A percentile compares a stretch with the other conserved stretches of the same genome.
Evolutionary conservation across 2,113 vertebrate genomes (phyloP).

Genomic region (Crotalus helleri): DNA sequence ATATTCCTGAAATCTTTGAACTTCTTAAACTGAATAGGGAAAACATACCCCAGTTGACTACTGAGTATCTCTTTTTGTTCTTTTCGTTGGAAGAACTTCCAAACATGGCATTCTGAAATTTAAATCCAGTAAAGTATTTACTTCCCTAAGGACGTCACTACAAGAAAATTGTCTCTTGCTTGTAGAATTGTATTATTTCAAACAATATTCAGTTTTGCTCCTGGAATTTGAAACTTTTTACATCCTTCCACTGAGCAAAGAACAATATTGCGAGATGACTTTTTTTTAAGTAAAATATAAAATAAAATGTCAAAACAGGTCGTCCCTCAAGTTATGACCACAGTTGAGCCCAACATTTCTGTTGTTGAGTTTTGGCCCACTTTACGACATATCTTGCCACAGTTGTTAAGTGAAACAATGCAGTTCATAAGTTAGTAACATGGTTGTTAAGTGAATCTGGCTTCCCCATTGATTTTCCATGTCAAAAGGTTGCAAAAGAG

Average conservation of each 20-base stretch:
- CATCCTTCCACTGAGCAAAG: background rate
- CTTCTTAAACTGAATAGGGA: background rate
- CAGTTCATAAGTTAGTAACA: background rate
- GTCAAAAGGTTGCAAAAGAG: background rate
- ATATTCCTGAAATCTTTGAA: background rate
- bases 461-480: background rate
- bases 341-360: background rate
- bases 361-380: background rate
- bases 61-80: background rate
- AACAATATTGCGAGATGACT: background rate
- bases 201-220: background rate
- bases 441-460: background rate
- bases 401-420: background rate
- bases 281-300: background rate
- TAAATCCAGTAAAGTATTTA: background rate
- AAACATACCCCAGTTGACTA: background rate
- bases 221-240: background rate
- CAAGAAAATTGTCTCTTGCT: background rate
- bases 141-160: background rate
- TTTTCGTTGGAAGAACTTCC: background rate
- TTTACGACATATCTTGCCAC: background rate
- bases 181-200: background rate
- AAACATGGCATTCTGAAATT: background rate
- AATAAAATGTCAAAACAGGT: background rate
- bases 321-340: background rate